These are phyloP conservation scores for Aphaenogaster floridana DNA, from an alignment of 1,140 invertebrate species.

Conservation along the genomic window DNA sequence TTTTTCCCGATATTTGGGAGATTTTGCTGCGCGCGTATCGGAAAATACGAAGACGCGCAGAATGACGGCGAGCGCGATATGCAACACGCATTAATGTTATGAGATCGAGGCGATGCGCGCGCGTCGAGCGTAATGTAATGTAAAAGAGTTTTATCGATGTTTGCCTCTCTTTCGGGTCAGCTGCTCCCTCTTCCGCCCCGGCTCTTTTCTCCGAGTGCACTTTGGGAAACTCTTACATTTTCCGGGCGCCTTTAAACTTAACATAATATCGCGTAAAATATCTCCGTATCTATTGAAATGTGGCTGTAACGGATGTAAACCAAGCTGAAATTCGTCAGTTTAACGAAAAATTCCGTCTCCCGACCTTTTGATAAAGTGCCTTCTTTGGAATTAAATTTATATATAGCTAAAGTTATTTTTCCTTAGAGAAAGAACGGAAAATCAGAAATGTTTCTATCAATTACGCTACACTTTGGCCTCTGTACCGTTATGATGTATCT, in stretches of 20 bases:
- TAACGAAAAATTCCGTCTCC: background rate
- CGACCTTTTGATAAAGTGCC: slow-evolving; percentile 11
- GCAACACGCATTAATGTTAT: slow-evolving; percentile 74
- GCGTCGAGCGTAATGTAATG: slow-evolving; percentile 70
- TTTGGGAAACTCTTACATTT: slow-evolving; percentile 51
- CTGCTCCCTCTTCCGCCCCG: slow-evolving; percentile 36
- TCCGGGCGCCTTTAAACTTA: slow-evolving; percentile 55
- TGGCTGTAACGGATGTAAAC: slow-evolving; percentile 13
- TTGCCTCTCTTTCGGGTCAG: slow-evolving; percentile 68
- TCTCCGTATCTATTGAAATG: slow-evolving; percentile 28
- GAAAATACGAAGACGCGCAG: slow-evolving; percentile 53
- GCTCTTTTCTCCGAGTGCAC: slow-evolving; percentile 44
- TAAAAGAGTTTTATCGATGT: slow-evolving; percentile 74
- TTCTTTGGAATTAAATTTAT: slow-evolving; percentile 19
- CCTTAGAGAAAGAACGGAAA: too few species aligned
- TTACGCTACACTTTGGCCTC: background rate
- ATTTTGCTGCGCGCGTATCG: slow-evolving; percentile 38
- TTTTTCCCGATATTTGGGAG: slow-evolving; percentile 54
- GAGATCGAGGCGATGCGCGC: slow-evolving; percentile 69
- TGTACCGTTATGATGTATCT: background rate
- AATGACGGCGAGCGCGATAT: slow-evolving; percentile 30
- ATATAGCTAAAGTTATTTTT: background rate
- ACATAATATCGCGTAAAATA: slow-evolving; percentile 67
- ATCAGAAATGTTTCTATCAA: background rate
- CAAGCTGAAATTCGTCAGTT: slow-evolving; percentile 30